Evolutionary conservation across 1,140 invertebrate genomes (phyloP).

Genomic region (Drosophila aff.): DNA sequence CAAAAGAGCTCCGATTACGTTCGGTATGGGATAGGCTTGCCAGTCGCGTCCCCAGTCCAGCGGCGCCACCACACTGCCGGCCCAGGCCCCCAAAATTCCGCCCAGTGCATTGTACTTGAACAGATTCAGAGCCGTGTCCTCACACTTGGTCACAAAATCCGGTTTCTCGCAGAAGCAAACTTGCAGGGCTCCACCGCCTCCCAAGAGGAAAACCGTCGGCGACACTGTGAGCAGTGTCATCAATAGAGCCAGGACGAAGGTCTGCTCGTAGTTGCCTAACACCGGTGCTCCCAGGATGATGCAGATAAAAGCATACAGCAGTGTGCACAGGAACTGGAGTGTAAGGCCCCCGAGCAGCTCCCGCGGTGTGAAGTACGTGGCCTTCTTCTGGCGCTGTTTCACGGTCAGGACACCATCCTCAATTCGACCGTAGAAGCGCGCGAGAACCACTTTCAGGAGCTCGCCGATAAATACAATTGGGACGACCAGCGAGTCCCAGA

Average conservation of each 20-base stretch:
- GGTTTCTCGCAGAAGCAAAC: slow-evolving; percentile 83
- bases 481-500: slow-evolving; percentile 83
- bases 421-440: slow-evolving; percentile 69
- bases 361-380: slow-evolving; percentile 67
- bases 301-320: slow-evolving; percentile 79
- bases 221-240: slow-evolving; percentile 79
- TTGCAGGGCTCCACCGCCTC: slow-evolving; percentile 75
- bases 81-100: slow-evolving; percentile 91
- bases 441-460: slow-evolving; percentile 73
- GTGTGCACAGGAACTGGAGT: slow-evolving; percentile 74
- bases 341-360: slow-evolving; percentile 73
- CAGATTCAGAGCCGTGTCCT: slow-evolving; percentile 75
- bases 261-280: slow-evolving; percentile 80
- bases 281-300: slow-evolving; percentile 84
- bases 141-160: slow-evolving; percentile 78
- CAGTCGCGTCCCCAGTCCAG: slow-evolving; percentile 94
- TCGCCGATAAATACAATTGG: slow-evolving; percentile 82
- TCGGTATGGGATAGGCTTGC: slow-evolving; percentile 91
- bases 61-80: slow-evolving; percentile 92
- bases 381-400: slow-evolving; percentile 77
- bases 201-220: slow-evolving; percentile 78
- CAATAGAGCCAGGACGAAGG: slow-evolving; percentile 77
- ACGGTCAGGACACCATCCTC: slow-evolving; percentile 67
- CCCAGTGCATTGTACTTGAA: slow-evolving; percentile 86
- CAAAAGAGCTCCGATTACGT: slow-evolving; percentile 87